phyloP scores from a whole-genome alignment of 2,113 vertebrate genomes.

The Apodemus speciosus region DNA sequence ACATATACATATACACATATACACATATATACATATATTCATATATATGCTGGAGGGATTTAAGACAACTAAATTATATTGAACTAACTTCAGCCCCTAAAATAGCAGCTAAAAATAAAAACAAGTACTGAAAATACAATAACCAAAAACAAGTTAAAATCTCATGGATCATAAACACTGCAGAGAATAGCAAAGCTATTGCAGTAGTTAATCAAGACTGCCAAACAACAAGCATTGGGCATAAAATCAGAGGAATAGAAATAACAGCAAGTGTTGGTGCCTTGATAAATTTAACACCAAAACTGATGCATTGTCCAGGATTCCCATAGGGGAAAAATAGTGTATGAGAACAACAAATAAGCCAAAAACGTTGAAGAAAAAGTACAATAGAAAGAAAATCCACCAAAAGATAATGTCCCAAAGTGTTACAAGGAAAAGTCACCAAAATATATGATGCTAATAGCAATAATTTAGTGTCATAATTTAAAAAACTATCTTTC shows the following conservation, averaged over 20 bases:
- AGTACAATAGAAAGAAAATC: rapidly evolving
- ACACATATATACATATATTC: too few species aligned
- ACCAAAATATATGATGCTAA: background rate
- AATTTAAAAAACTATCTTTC: background rate
- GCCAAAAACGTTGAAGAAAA: background rate
- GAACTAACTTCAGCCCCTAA: background rate
- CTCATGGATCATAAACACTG: background rate
- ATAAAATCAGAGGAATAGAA: background rate
- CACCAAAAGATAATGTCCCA: background rate
- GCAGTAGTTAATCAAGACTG: background rate
- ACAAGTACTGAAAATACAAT: background rate
- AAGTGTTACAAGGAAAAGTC: background rate
- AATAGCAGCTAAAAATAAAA: slow-evolving; percentile 1
- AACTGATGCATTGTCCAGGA: background rate
- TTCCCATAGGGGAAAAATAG: background rate
- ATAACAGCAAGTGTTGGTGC: background rate
- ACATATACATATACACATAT: too few species aligned
- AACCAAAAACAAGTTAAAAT: background rate
- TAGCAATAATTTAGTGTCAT: background rate
- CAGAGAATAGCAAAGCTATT: background rate
- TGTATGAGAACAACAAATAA: background rate
- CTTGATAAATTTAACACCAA: background rate
- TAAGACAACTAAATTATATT: background rate
- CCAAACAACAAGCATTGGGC: background rate
- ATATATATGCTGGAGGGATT: too few species aligned